These are phyloP conservation scores for Ia io DNA, from an alignment of 2,113 vertebrate species.

Conservation along the genomic window DNA sequence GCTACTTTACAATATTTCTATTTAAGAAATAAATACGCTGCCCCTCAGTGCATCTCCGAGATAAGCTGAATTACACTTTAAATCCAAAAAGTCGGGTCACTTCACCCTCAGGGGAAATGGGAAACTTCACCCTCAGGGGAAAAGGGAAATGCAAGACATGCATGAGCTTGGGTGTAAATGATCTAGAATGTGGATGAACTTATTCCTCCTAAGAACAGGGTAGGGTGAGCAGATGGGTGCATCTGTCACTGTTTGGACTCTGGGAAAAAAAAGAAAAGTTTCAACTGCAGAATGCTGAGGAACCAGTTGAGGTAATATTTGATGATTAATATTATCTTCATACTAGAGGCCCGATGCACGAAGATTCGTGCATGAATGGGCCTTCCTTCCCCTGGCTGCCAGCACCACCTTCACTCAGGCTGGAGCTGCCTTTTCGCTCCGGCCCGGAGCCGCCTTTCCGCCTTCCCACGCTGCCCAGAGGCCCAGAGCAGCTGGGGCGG, in stretches of 20 bases:
- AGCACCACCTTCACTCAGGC: no score
- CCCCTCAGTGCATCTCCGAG: background rate
- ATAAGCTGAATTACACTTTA: background rate
- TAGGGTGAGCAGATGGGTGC: fast-evolving
- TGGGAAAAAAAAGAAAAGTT: background rate
- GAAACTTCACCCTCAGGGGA: background rate
- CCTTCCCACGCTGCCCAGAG: no score
- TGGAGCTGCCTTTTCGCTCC: no score
- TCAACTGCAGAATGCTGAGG: background rate
- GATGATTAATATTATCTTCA: background rate
- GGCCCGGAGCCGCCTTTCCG: no score
- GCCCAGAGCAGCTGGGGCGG: no score
- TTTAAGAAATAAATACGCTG: background rate
- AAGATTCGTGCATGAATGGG: no score
- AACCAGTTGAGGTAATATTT: background rate
- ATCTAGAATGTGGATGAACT: background rate
- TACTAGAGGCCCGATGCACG: no score
- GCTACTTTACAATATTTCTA: background rate
- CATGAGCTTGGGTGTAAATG: background rate
- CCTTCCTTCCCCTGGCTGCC: no score
- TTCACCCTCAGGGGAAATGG: background rate
- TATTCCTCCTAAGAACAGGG: background rate
- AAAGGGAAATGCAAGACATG: background rate
- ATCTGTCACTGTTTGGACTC: background rate
- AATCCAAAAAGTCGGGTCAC: background rate